Conservation (phyloP, 2,888 invertebrate genomes). For the Dasysyrphus tricinctus region DNA sequence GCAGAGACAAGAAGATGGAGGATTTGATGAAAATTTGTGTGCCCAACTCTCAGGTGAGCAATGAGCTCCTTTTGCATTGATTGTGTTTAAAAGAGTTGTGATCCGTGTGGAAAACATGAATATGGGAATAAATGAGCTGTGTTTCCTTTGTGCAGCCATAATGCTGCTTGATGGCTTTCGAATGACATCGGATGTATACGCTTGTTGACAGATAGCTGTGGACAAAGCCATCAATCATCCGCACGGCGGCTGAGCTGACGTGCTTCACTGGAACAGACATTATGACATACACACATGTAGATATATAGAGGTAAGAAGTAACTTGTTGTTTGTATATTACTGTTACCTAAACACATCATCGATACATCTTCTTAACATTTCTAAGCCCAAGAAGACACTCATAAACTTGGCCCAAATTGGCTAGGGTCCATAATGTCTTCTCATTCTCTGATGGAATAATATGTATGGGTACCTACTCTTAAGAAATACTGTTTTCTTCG, state of each 20-base stretch:
- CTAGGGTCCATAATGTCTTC: conserved; percentile 46
- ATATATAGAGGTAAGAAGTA: neutral
- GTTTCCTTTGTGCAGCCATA: conserved; percentile 72
- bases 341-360: conserved; percentile 48
- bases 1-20: conserved; percentile 40
- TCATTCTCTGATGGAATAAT: conserved; percentile 23
- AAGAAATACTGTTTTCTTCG: conserved; percentile 33
- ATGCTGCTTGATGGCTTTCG: conserved; percentile 75
- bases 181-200: conserved; percentile 73
- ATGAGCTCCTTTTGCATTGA: conserved; percentile 69
- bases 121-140: conserved; percentile 72
- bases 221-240: conserved; percentile 80
- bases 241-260: conserved; percentile 55
- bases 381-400: conserved; percentile 30
- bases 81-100: conserved; percentile 75
- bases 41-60: conserved; percentile 60
- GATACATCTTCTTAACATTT: conserved; percentile 59
- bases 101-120: conserved; percentile 76
- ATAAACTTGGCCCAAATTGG: conserved; percentile 58
- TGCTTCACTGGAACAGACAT: conserved; percentile 55
- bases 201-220: conserved; percentile 82
- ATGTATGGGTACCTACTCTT: too few relatives aligned
- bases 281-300: conserved; percentile 22
- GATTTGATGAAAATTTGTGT: conserved; percentile 72
- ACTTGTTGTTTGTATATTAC: conserved; percentile 46